phyloP scores from a whole-genome alignment of 2,113 vertebrate genomes.

The Lutjanus erythropterus region DNA sequence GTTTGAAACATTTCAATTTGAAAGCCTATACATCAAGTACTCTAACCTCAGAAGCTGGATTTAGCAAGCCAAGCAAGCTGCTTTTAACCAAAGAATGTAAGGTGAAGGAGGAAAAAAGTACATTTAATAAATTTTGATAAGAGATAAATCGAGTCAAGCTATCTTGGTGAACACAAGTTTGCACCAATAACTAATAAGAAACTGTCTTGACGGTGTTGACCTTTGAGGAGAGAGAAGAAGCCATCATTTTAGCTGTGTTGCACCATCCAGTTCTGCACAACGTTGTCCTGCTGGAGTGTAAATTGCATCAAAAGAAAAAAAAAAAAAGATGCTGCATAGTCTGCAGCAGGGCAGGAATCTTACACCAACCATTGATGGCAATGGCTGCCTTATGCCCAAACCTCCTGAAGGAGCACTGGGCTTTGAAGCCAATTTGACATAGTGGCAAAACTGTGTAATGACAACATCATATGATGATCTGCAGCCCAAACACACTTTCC shows the following conservation, averaged over 20 bases:
- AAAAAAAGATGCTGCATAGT: neutral
- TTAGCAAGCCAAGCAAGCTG: neutral
- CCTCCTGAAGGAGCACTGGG: too few relatives aligned
- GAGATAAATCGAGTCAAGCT: too few relatives aligned
- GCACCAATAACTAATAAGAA: neutral
- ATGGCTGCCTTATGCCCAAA: too few relatives aligned
- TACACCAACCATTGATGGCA: neutral
- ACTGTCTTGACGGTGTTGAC: neutral
- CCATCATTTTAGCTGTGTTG: neutral
- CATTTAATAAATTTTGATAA: too few relatives aligned
- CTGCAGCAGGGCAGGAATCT: neutral
- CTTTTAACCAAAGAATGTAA: neutral
- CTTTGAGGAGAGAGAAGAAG: neutral
- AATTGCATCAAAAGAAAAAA: neutral
- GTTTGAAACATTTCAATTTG: slow-evolving; percentile 4
- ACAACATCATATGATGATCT: too few relatives aligned
- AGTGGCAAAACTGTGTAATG: too few relatives aligned
- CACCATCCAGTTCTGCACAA: neutral
- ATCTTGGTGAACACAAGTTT: neutral
- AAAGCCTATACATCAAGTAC: neutral
- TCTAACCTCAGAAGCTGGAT: neutral
- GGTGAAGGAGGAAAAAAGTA: neutral
- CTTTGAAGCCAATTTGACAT: too few relatives aligned
- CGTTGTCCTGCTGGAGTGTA: neutral
- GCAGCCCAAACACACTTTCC: too few relatives aligned